Evolutionary conservation across 2,888 invertebrate genomes (phyloP).

Genomic region (Tenthredo scrophulariae): DNA sequence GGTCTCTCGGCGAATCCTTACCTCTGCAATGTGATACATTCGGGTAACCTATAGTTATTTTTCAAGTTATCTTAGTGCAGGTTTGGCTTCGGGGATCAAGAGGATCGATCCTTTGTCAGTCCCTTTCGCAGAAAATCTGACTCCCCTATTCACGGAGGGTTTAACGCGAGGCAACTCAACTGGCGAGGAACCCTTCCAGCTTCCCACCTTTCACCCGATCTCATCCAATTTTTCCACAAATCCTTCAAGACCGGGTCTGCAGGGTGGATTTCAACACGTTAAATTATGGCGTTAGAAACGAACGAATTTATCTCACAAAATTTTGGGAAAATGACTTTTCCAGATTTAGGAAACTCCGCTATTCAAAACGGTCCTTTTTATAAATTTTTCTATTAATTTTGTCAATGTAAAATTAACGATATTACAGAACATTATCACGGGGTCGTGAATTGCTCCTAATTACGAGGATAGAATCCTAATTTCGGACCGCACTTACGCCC

Average conservation of each 20-base stretch:
- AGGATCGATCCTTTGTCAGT: constrained; percentile 34
- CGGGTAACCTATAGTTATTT: neutral
- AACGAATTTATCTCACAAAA: neutral
- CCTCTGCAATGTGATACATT: constrained; percentile 12
- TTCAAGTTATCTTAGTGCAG: neutral
- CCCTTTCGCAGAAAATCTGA: constrained; percentile 22
- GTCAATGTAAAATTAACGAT: neutral
- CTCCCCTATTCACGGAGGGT: constrained; percentile 15
- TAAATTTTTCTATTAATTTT: neutral
- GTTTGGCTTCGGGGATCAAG: constrained; percentile 18
- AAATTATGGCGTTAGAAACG: neutral
- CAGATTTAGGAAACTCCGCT: too few relatives aligned
- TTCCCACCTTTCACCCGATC: constrained; percentile 4
- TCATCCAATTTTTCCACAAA: constrained; percentile 29
- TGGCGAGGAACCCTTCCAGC: constrained; percentile 3
- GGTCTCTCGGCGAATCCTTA: neutral
- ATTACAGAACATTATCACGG: neutral
- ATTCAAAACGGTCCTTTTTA: too few relatives aligned
- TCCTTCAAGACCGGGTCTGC: neutral
- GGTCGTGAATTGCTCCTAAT: neutral
- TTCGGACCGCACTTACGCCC: neutral
- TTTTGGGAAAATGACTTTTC: too few relatives aligned
- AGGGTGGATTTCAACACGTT: neutral
- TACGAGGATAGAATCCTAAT: constrained; percentile 11
- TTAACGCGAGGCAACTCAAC: constrained; percentile 23